Base-by-base conservation (phyloP, 2,113 vertebrate genomes). In the Solea senegalensis region DNA sequence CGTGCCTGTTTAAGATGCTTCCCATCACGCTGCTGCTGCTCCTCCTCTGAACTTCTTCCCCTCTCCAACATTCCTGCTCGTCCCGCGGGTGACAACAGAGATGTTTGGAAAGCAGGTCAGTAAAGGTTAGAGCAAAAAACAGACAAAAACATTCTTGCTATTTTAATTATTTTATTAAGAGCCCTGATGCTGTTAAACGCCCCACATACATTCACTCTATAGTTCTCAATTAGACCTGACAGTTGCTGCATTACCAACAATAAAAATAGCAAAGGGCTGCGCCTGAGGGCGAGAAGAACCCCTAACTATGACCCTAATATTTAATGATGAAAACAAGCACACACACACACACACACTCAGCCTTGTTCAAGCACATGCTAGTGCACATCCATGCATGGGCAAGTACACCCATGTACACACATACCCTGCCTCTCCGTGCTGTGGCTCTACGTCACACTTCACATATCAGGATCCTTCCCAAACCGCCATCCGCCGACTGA, bases 211-310 rank as follows among this genome's bases (percentile, higher is more conserved):
- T 91, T 94, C 87, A 92, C 58, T 86, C 84, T 81, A 86, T 81
- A 92, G 90, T 92, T 91, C 88, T 89, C 85, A 85, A 94, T 93
- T 91, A 89, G 86, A 93, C 80, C 69, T 92, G 93, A 94, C 94
- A 94, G 94, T 89, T 89, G 85, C 91, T 91, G 91, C 91, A 88
- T 93, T 92, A 91, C 80, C 86, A 74, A 93, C 92, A 93, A 90
- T 93, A 94, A 94, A 94, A 91, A 91, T 89, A 93, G 92, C 88
- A 92, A 86, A 88, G 74, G 91, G 91, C 91, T 82, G 86, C 4
- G 86, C 94, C 91, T 72, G 1, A 54, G 92, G 94, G 83, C 76
- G 84, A 76, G 44, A 71, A 81, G 80, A 91, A 93, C 88, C 91
- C 92, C 88, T 86, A 89, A 92, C 86, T 83, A 81, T 90, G 93